These are phyloP conservation scores for Norana najaformis DNA, from an alignment of 2,888 invertebrate species.

Conservation along the genomic window DNA sequence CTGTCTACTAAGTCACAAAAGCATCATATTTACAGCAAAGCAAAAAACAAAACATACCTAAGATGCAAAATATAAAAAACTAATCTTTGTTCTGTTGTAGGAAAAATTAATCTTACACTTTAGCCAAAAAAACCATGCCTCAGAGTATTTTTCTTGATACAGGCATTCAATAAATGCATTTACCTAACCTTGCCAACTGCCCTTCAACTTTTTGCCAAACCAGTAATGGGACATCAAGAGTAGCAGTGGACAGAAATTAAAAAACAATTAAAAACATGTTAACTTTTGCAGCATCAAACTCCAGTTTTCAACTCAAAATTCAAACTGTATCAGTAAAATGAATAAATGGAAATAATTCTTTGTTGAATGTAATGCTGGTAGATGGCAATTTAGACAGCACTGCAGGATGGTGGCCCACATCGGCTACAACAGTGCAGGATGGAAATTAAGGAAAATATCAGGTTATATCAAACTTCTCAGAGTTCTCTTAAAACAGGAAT, in stretches of 20 bases:
- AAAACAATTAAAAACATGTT: not conserved
- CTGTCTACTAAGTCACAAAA: not conserved
- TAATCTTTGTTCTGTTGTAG: not conserved
- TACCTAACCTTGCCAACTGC: not conserved
- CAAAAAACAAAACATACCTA: slow-evolving; percentile 13
- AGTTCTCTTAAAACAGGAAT: not conserved
- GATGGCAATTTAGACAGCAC: not conserved
- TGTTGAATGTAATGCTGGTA: not conserved
- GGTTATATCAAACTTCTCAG: not conserved
- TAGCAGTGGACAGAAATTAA: not conserved
- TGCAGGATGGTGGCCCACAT: not conserved
- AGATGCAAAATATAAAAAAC: not conserved
- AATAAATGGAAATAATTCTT: not conserved
- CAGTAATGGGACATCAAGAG: not conserved
- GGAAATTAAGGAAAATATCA: not conserved
- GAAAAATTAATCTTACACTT: not conserved
- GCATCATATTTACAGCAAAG: slow-evolving; percentile 13
- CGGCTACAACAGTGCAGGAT: slow-evolving; percentile 5
- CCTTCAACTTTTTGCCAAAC: not conserved
- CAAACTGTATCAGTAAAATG: not conserved
- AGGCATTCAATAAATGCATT: not conserved
- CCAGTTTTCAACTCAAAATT: not conserved
- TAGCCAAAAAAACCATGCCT: not conserved
- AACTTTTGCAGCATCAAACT: not conserved
- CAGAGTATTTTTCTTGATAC: not conserved